Conservation (phyloP, 2,888 invertebrate genomes). For the Volucella zonaria region DNA sequence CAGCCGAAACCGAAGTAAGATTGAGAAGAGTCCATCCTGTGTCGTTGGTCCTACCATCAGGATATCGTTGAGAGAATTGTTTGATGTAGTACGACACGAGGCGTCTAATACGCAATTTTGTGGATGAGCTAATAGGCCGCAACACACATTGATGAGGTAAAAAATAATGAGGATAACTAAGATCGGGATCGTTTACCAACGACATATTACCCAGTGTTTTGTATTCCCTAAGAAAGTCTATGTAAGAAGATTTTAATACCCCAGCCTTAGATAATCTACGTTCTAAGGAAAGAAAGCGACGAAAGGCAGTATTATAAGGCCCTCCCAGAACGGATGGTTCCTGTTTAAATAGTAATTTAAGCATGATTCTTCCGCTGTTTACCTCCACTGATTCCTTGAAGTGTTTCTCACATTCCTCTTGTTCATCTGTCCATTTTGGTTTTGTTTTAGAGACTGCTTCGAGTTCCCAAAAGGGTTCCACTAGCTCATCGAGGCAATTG, state of each 20-base stretch:
- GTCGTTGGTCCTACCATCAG: too few species aligned
- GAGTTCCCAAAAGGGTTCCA: slow-evolving; percentile 43
- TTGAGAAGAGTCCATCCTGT: too few species aligned
- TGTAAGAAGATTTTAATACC: neutral
- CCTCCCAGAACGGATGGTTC: slow-evolving; percentile 14
- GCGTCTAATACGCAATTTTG: too few species aligned
- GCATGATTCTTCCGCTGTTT: slow-evolving; percentile 21
- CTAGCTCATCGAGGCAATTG: slow-evolving; percentile 1
- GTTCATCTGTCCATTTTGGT: slow-evolving; percentile 35
- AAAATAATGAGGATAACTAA: too few species aligned
- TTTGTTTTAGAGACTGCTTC: slow-evolving; percentile 23
- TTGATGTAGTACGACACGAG: too few species aligned
- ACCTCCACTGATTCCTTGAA: slow-evolving; percentile 17
- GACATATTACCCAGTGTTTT: too few species aligned
- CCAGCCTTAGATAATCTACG: slow-evolving; percentile 23
- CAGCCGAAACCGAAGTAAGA: too few species aligned
- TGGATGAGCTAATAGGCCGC: too few species aligned
- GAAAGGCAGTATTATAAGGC: slow-evolving; percentile 45
- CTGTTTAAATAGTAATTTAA: slow-evolving; percentile 39
- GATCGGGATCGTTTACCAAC: too few species aligned
- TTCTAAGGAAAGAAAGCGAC: slow-evolving; percentile 39
- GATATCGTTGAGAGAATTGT: too few species aligned
- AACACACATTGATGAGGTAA: too few species aligned
- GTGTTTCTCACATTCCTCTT: slow-evolving; percentile 31
- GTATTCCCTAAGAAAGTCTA: too few species aligned